Base-by-base conservation (phyloP, 2,797 vertebrate species). In the Lacerta agilis region DNA sequence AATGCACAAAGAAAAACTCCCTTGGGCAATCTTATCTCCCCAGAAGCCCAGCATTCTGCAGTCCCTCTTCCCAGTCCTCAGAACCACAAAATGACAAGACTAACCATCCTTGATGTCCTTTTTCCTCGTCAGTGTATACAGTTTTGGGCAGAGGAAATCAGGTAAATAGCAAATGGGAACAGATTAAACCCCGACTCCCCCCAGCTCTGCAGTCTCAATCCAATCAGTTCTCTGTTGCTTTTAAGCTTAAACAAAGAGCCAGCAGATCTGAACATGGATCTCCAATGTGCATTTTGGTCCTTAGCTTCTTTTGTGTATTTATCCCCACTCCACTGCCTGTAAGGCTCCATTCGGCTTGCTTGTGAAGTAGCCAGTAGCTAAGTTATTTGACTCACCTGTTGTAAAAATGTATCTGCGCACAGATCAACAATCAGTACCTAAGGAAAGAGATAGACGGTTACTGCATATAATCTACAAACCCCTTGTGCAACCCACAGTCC, bases 341-440 rank as follows among this genome's bases (percentile, higher is more conserved):
- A 73, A 27, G 41, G 29, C 85, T n/a, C 15, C 25, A 73, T 7
- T 71, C 66, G 4, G 41, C 25, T 76, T 43, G 27, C 43, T 15
- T 55, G 11, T n/a, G 64, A 29, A 78, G 7, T 45, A 9, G 9
- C 15, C 8, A 29, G 17, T 33, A 27, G 23, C 38, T 15, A 76
- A 45, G 38, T 4, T 66, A 67, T 92, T 93, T 93, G 88, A 98
- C 98, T 97, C 94, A 99, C 99, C 98, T 99, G 98, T 96, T 98
- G 93, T 90, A 99, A 97, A 96, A 99, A 99, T 96, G 96, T 98
- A 98, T 99, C 98, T 67, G 97, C 97, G 94, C 98, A 98, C 92
- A 99, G 97, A 97, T 99, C 98, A 96, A 99, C 98, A 87, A 99
- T 98, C 94, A 99, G 98, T 95, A 99, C 98, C 99, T 99, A 94